Evolutionary conservation across 2,113 vertebrate genomes (phyloP), one percentile per base, ranked within the genome.

Genomic region (Semnopithecus entellus): DNA sequence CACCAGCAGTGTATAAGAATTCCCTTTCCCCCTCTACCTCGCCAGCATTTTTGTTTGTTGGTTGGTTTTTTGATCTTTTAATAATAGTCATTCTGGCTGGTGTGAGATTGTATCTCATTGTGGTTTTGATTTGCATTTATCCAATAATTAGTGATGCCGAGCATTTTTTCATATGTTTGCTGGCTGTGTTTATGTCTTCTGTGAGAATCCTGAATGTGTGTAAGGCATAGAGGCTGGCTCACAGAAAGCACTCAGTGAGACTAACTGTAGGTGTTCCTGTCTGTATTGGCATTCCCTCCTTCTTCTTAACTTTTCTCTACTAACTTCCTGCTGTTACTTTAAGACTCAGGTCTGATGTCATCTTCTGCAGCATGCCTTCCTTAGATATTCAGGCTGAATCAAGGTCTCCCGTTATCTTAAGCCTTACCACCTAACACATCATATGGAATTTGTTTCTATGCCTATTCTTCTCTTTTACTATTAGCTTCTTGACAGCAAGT

Each of bases 401-500:
- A 86, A 88, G 18, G 9, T 9, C 5, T 13, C 14, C 27, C 11
- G 18, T 48, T 45, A 38, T 40, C 57, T 82, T 68, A 91, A 1
- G 6, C 8, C 35, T 86, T 88, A 61, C 43, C 27, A 93, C 22
- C 72, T n/a, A 92, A 6, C 23, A 45, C 38, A 45, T 75, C 32
- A 32, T 38, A 59, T 43, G 30, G 14, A 91, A 87, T 88, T 40
- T 50, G 16, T 85, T 88, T 91, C 16, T 6, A 10, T 30, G 11
- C 78, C 59, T 85, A 3, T 14, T 40, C 4, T 30, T 82, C 76
- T 80, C n/a, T 76, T 80, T 35, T 92, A 20, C 50, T 38, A 18
- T 55, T 70, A 91, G n/a, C 30, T 96, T 95, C 61, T 79, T 95
- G 17, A 79, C 78, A 89, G 43, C 17, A 83, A 75, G 10, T 81